Base-by-base conservation (phyloP, 2,113 vertebrate genomes). In the Lamprologus ornatipinnis region DNA sequence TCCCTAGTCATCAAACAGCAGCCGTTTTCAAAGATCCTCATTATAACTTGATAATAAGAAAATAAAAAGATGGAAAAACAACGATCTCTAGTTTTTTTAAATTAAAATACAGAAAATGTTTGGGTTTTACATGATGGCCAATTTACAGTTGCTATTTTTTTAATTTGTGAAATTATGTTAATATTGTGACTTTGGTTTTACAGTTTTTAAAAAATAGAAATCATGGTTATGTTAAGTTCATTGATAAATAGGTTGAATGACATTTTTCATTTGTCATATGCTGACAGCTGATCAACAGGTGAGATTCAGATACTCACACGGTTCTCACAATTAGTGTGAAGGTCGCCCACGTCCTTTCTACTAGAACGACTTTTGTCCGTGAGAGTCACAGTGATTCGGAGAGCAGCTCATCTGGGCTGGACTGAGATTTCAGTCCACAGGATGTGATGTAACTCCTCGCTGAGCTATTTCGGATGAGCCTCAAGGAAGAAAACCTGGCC, bases 401-500 rank as follows among this genome's bases (percentile, higher is more conserved):
- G 37, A 55, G 80, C 73, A 40, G 82, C 83, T 55, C 82, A 54
- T 28, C 15, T 7, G 21, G 87, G 70, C 45, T 19, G 23, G 70
- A 19, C 31, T 14, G 65, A 82, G 57, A 73, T 6, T 81, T 23
- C 80, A 21, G 23, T 51, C 37, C 70, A 65, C 85, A 45, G 86
- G 83, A 80, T 68, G 60, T 91, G 92, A 90, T 60, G 81, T 78
- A 47, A 85, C 80, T 81, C 79, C 84, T 84, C 15, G 6, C 37
- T 82, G 82, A 9, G 28, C 85, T 86, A 84, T 91, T 89, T 83
- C 28, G 13, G 84, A 83, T 2, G 40, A 82, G 89, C 86, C 90
- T 80, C 11, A 28, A 80, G 75, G 82, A 57, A 79, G 49, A 84
- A 81, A 88, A 82, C 80, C 84, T 65, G 85, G 11, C 26, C 78